phyloP scores from a whole-genome alignment of 1,140 invertebrate genomes.

The Bombus confusus region DNA sequence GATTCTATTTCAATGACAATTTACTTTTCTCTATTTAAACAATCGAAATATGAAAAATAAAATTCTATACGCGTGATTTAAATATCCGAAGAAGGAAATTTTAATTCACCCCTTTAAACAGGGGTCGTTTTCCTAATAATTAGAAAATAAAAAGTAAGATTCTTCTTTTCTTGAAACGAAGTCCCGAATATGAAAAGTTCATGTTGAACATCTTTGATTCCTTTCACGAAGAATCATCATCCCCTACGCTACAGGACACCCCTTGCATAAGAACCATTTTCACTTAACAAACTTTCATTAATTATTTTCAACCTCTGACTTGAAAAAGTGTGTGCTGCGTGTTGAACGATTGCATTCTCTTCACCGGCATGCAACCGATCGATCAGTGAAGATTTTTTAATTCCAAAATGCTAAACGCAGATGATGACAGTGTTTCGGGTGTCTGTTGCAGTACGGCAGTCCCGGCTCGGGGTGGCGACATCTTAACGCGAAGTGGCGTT shows the following conservation, averaged over 20 bases:
- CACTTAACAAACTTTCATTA: not conserved
- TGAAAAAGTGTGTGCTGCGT: not conserved
- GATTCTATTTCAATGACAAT: not conserved
- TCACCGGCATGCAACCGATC: constrained; percentile 58
- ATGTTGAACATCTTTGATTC: not conserved
- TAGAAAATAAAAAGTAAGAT: not conserved
- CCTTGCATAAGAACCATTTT: not conserved
- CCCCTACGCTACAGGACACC: not conserved
- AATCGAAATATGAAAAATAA: not conserved
- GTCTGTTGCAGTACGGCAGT: constrained; percentile 82
- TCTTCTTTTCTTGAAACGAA: not conserved
- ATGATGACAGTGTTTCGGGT: constrained; percentile 76
- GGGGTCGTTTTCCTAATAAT: no score
- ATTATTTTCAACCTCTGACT: constrained; percentile 20
- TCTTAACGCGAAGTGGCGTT: constrained; percentile 80
- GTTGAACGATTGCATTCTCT: constrained; percentile 11
- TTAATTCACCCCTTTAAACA: no score
- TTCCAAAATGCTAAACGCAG: constrained; percentile 59
- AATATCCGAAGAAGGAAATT: not conserved
- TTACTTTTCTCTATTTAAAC: not conserved
- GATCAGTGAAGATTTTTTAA: constrained; percentile 49
- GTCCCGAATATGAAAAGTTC: not conserved
- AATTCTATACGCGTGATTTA: not conserved
- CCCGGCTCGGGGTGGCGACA: constrained; percentile 81
- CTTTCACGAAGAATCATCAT: constrained; percentile 4